Evolutionary conservation across 1,140 invertebrate species (phyloP), one percentile per base, ranked within the genome.

Genomic region (Gryon sp.): DNA sequence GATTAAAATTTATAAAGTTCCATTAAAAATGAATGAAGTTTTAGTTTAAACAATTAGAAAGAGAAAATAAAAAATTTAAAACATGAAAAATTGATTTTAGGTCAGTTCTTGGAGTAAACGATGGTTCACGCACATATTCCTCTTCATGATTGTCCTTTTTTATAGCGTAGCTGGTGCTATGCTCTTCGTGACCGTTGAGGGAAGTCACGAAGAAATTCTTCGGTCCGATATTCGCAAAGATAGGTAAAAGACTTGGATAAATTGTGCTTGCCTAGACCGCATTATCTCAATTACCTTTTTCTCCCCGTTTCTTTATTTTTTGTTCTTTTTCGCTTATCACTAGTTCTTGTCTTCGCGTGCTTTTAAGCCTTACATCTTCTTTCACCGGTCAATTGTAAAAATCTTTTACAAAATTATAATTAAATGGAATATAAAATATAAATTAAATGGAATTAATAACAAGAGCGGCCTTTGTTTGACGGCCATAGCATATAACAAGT

Each of bases 61-160:
- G 6, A 6, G 2, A 32, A 32, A 34, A 5, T 34, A 11, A 5
- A 2, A 12, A 12, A 2, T 34, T 34, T 5, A 34, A 34, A 32
- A 38, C 19, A 14, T 14, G 12, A 48, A 50, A 50, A 8, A 18
- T 57, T 63, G 16, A 48, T 22, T 78, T 52, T 55, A 89, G 87
- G 86, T 95, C 32, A 93, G 93, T 82, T 88, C 91, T 8, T 93
- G 92, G 90, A 96, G 94, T 0, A 93, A 92, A 78, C 92, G 92
- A 68, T 97, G 95, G 95, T 96, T 97, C 84, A 96, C 95, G 5
- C 95, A 97, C 88, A 91, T 96, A 24, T 95, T 97, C 84, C 90
- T 97, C 55, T 91, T 94, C 74, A 80, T 94, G 50, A 92, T 96
- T 69, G 91, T 97, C 20, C 87, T 93, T 18, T 86, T 93, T 4